Conservation (phyloP, 2,113 vertebrate species). For the Gopherus flavomarginatus region DNA sequence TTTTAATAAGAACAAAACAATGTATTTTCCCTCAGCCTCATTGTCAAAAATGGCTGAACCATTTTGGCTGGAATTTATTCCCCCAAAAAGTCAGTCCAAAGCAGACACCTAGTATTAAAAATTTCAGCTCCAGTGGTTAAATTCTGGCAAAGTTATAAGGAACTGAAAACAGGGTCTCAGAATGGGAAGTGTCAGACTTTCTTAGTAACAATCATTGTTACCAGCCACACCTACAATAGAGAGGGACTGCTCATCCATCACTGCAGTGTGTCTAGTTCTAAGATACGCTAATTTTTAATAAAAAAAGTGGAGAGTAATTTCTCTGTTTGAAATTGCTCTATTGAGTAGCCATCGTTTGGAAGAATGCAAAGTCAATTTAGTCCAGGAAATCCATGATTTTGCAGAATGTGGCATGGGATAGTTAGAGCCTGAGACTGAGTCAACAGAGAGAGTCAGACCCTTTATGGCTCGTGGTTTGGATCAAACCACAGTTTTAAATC, state of each 20-base stretch:
- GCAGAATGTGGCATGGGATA: not conserved
- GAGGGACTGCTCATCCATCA: not conserved
- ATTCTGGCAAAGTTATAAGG: not conserved
- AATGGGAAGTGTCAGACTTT: not conserved
- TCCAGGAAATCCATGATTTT: not conserved
- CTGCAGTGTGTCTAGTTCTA: not conserved
- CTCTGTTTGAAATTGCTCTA: not conserved
- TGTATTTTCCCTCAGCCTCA: not conserved
- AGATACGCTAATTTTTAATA: not conserved
- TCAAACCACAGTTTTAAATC: not conserved
- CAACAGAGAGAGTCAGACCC: not conserved
- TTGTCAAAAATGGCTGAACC: not conserved
- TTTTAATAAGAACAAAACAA: not conserved
- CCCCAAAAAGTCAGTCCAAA: not conserved
- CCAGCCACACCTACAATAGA: not conserved
- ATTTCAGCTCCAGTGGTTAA: not conserved
- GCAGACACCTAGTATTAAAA: not conserved
- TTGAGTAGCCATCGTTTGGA: fast-evolving
- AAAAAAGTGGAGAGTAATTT: not conserved
- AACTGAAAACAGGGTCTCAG: fast-evolving
- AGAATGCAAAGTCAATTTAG: not conserved
- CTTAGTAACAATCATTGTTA: not conserved
- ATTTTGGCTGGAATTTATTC: not conserved
- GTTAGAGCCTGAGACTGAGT: not conserved
- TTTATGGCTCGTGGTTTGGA: not conserved